These are phyloP conservation scores for Leptothorax acervorum DNA, from an alignment of 2,888 invertebrate species.

Conservation along the genomic window DNA sequence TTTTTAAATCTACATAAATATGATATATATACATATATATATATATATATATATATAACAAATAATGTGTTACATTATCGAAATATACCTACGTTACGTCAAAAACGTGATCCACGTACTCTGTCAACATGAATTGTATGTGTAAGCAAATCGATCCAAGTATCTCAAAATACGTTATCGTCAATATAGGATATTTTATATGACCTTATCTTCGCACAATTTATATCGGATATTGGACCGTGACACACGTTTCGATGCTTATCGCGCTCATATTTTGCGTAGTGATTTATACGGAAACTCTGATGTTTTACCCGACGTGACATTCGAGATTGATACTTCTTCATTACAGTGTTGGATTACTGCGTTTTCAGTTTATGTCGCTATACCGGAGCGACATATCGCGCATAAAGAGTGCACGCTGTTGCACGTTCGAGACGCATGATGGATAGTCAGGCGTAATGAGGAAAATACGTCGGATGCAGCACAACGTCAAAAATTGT, in stretches of 20 bases:
- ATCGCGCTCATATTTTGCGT: conserved; percentile 36
- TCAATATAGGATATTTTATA: conserved; percentile 25
- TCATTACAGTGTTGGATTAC: conserved; percentile 45
- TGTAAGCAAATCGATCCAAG: not conserved
- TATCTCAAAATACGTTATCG: not conserved
- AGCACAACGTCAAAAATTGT: conserved; percentile 28
- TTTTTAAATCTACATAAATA: not conserved
- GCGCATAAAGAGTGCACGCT: conserved; percentile 34
- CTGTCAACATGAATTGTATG: not conserved
- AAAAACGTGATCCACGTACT: not conserved
- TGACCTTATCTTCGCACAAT: conserved; percentile 21
- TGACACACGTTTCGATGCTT: conserved; percentile 31
- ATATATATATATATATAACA: too few species aligned
- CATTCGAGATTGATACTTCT: conserved; percentile 45
- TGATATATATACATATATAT: not conserved
- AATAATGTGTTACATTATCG: not conserved
- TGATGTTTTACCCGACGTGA: conserved; percentile 30
- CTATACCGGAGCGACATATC: conserved; percentile 32
- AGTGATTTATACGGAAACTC: conserved; percentile 32
- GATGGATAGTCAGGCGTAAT: conserved; percentile 68
- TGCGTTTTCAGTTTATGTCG: conserved; percentile 46
- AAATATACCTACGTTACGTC: not conserved
- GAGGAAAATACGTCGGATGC: conserved; percentile 64
- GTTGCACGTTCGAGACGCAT: conserved; percentile 57
- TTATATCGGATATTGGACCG: conserved; percentile 18